A percentile compares a stretch with the other conserved stretches of the same genome.
Conservation (phyloP, 2,113 vertebrate genomes). For the Amphiprion ocellaris region DNA sequence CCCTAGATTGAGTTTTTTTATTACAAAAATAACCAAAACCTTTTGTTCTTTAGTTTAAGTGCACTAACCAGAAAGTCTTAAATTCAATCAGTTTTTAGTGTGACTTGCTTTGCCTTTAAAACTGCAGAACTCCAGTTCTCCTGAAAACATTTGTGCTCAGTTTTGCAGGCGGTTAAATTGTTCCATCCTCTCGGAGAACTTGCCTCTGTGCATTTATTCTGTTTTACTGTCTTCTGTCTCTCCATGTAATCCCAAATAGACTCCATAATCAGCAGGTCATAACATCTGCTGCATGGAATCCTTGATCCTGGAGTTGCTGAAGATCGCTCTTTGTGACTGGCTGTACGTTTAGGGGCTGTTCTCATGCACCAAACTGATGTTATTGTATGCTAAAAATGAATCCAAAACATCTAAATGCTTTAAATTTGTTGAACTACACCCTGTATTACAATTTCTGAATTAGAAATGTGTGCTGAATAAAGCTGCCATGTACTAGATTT, state of each 20-base stretch:
- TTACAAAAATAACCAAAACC: too few relatives aligned
- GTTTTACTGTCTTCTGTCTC: background rate
- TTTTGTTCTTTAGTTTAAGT: too few relatives aligned
- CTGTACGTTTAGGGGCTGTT: background rate
- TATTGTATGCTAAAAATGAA: too few relatives aligned
- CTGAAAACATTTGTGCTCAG: background rate
- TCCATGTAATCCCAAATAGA: background rate
- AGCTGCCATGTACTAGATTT: background rate
- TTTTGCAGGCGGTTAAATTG: background rate
- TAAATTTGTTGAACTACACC: too few relatives aligned
- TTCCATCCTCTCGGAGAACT: background rate
- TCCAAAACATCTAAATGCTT: too few relatives aligned
- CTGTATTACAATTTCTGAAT: background rate
- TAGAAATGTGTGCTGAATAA: background rate
- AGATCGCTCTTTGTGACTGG: background rate
- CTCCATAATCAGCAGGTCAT: background rate
- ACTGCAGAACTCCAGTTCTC: background rate
- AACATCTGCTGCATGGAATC: background rate
- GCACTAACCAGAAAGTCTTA: background rate
- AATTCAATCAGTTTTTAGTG: background rate
- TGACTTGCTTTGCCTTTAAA: background rate
- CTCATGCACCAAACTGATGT: too few relatives aligned
- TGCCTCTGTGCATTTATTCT: background rate
- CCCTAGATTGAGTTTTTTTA: too few relatives aligned
- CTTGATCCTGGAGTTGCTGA: background rate